phyloP scores from a whole-genome alignment of 2,888 invertebrate genomes.

The Caenorhabditis imperialis region DNA sequence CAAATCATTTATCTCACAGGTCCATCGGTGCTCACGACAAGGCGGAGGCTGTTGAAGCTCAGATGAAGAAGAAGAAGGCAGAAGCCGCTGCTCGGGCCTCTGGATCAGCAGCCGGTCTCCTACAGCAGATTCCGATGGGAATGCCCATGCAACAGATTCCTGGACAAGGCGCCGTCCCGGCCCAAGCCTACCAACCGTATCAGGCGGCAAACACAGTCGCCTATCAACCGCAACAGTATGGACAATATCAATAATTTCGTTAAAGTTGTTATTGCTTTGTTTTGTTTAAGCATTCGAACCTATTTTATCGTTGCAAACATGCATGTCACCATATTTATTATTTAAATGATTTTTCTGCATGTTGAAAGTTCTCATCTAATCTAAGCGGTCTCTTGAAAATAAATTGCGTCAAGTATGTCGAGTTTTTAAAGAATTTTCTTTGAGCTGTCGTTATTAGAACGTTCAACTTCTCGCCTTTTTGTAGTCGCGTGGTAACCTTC shows the following conservation, averaged over 20 bases:
- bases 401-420: too few relatives aligned
- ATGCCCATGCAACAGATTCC: slow-evolving; percentile 26
- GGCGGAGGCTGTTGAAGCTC: slow-evolving; percentile 82
- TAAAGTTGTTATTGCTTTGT: slow-evolving; percentile 4
- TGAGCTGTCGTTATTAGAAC: too few relatives aligned
- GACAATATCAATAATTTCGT: slow-evolving; percentile 30
- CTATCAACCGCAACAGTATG: slow-evolving; percentile 37
- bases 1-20: slow-evolving; percentile 44
- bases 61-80: slow-evolving; percentile 37
- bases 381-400: too few relatives aligned
- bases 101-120: slow-evolving; percentile 64
- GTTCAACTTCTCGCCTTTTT: too few relatives aligned
- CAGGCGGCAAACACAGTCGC: slow-evolving; percentile 9
- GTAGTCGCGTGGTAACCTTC: too few relatives aligned
- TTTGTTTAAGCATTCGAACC: neutral
- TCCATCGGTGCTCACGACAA: slow-evolving; percentile 42
- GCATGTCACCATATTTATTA: too few relatives aligned
- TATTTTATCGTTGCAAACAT: slow-evolving; percentile 14
- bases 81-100: slow-evolving; percentile 54
- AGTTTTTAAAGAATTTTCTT: too few relatives aligned
- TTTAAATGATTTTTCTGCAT: too few relatives aligned
- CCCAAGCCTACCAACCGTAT: slow-evolving; percentile 21
- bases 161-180: slow-evolving; percentile 6
- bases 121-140: slow-evolving; percentile 27
- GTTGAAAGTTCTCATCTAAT: too few relatives aligned